These are phyloP conservation scores for Holcopasites calliopsidis DNA, from an alignment of 1,140 invertebrate species.

Conservation along the genomic window DNA sequence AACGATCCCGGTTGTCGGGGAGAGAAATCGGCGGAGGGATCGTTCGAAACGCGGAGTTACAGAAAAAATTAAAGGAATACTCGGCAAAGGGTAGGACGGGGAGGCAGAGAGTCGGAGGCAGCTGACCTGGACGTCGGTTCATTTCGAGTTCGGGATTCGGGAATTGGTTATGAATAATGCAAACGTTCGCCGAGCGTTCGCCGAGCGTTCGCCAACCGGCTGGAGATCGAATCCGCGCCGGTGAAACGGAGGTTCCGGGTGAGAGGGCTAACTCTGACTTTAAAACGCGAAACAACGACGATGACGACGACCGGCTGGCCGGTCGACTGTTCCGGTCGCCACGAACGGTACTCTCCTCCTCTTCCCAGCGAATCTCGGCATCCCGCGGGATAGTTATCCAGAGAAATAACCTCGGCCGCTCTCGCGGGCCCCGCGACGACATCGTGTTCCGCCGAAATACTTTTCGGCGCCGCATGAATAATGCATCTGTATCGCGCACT, in stretches of 20 bases:
- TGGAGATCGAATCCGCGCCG: conserved; percentile 65
- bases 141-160: conserved; percentile 66
- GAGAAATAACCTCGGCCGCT: conserved; percentile 21
- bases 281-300: conserved; percentile 58
- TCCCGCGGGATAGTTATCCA: conserved; percentile 56
- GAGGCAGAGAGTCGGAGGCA: conserved; percentile 18
- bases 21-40: conserved; percentile 12
- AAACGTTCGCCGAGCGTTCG: conserved; percentile 55
- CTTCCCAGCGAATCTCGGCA: background rate
- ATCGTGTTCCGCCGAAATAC: conserved; percentile 51
- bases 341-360: conserved; percentile 29
- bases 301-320: conserved; percentile 36
- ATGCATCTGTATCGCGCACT: conserved; percentile 53
- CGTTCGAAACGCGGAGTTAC: conserved; percentile 19
- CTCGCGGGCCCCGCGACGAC: conserved; percentile 41
- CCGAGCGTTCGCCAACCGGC: too few species aligned
- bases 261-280: conserved; percentile 51
- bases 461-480: conserved; percentile 53
- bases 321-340: conserved; percentile 46
- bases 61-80: conserved; percentile 51
- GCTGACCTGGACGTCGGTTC: conserved; percentile 61
- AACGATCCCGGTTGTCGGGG: background rate
- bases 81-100: conserved; percentile 22
- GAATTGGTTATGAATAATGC: conserved; percentile 71
- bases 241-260: conserved; percentile 62